A percentile compares a stretch with the other conserved stretches of the same genome.
These are phyloP conservation scores for Nasonia vitripennis DNA, from an alignment of 1,140 invertebrate species.

Conservation along the genomic window DNA sequence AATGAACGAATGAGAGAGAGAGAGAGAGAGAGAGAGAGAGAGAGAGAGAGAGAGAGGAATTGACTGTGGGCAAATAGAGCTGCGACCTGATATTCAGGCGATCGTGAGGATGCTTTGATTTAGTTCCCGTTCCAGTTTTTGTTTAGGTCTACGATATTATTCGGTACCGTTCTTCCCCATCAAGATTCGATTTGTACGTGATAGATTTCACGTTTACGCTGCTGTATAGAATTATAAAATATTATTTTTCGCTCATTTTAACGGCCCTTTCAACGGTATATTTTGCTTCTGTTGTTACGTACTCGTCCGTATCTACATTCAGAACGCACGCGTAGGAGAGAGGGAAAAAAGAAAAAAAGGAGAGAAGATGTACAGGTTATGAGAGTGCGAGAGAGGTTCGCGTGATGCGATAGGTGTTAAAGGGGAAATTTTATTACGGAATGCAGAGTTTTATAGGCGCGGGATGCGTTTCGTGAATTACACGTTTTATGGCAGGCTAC, in stretches of 20 bases:
- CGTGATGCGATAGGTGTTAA: not conserved
- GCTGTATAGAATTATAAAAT: no score
- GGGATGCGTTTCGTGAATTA: slow-evolving; percentile 14
- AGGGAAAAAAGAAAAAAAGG: not conserved
- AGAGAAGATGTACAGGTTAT: not conserved
- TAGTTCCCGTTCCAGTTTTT: not conserved
- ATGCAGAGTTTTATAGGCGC: not conserved
- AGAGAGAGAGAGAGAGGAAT: not conserved
- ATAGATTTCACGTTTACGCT: no score
- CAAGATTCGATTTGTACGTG: no score
- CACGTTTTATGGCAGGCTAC: not conserved
- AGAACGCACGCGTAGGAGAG: not conserved
- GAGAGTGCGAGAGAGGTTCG: not conserved
- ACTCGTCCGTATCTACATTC: no score
- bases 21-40: no score
- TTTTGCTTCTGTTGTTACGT: no score
- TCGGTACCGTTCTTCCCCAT: no score
- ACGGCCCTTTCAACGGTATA: no score
- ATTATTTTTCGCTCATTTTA: no score
- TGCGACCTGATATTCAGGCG: not conserved
- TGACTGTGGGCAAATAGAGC: not conserved
- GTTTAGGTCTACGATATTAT: not conserved
- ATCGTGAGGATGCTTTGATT: not conserved
- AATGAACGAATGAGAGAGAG: not conserved
- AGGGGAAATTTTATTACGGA: not conserved